A percentile compares a stretch with the other conserved stretches of the same genome.
Conservation (phyloP, 92 coral and sea anemone species). For the Epizoanthus fatuus region DNA sequence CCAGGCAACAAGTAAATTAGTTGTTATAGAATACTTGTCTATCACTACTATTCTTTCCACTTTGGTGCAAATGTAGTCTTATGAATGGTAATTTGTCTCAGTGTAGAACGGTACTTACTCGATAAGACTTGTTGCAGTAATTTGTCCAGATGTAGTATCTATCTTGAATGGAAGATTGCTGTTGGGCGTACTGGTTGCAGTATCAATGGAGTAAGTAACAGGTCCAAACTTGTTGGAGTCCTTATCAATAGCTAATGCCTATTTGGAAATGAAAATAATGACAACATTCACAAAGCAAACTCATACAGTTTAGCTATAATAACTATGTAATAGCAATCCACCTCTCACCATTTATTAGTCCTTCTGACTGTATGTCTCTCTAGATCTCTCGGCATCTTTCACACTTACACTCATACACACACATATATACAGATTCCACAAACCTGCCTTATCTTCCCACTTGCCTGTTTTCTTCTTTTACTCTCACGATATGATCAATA, state of each 20-base stretch:
- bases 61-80: too few species aligned
- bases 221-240: conserved; percentile 42
- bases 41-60: too few species aligned
- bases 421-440: too few species aligned
- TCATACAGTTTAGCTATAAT: not conserved
- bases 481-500: not conserved
- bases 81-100: too few species aligned
- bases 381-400: not conserved
- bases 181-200: conserved; percentile 35
- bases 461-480: not conserved
- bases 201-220: conserved; percentile 65
- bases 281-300: not conserved
- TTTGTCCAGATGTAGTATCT: conserved; percentile 62
- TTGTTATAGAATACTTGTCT: too few species aligned
- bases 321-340: not conserved
- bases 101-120: conserved; percentile 36
- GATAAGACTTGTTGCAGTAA: conserved; percentile 53
- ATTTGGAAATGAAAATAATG: not conserved
- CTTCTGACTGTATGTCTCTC: too few species aligned
- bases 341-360: too few species aligned
- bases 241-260: conserved; percentile 77
- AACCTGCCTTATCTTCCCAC: too few species aligned
- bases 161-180: conserved; percentile 61
- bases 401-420: too few species aligned
- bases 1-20: too few species aligned